Evolutionary conservation across 2,888 invertebrate species (phyloP).

Genomic region (Polydrusus cervinus): DNA sequence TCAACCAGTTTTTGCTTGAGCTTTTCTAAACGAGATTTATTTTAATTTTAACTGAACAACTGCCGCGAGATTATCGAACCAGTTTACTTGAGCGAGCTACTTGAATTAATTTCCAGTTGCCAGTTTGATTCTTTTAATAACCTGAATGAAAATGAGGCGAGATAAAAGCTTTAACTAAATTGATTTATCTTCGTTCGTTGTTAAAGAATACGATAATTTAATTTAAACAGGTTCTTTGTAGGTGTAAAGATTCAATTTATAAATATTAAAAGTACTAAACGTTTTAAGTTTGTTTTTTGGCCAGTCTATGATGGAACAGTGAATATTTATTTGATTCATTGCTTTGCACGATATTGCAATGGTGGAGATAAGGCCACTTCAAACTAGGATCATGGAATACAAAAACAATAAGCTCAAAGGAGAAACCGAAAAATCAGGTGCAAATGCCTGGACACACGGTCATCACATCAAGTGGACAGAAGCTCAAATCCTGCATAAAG

Average conservation of each 20-base stretch:
- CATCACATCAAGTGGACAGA: too few species aligned
- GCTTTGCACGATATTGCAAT: too few species aligned
- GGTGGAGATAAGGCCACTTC: too few species aligned
- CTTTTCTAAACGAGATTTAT: slow-evolving; percentile 34
- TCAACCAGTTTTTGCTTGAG: slow-evolving; percentile 44
- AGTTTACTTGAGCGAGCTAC: slow-evolving; percentile 65
- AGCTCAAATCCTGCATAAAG: too few species aligned
- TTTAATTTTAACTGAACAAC: slow-evolving; percentile 54
- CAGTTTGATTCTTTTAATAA: slow-evolving; percentile 54
- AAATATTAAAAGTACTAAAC: too few species aligned
- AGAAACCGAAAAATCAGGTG: too few species aligned
- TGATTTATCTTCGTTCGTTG: slow-evolving; percentile 47
- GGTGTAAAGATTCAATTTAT: background rate
- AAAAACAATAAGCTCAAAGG: too few species aligned
- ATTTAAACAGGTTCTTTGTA: slow-evolving; percentile 16
- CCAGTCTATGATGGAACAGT: too few species aligned
- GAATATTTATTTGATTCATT: too few species aligned
- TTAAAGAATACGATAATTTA: slow-evolving; percentile 24
- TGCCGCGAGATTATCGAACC: slow-evolving; percentile 63
- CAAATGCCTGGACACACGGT: too few species aligned
- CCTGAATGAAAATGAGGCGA: slow-evolving; percentile 51
- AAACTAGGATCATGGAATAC: too few species aligned
- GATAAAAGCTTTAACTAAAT: slow-evolving; percentile 44
- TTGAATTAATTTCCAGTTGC: slow-evolving; percentile 63
- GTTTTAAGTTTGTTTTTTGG: too few species aligned